phyloP scores from a whole-genome alignment of 2,113 vertebrate species.

The Mormoops blainvillei region DNA sequence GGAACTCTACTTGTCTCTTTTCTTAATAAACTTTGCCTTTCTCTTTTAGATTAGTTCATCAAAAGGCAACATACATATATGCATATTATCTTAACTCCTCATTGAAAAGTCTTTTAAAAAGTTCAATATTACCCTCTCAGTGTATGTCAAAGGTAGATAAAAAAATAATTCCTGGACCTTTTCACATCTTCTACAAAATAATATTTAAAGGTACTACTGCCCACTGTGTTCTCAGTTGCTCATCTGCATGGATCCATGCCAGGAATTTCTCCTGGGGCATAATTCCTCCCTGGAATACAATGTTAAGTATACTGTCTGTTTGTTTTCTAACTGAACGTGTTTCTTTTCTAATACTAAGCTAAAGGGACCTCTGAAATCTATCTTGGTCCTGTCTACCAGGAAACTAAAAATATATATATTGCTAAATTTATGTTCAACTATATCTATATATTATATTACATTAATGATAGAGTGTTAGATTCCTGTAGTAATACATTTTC shows the following conservation, averaged over 20 bases:
- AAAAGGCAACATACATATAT: neutral
- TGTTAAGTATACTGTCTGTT: neutral
- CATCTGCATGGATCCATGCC: neutral
- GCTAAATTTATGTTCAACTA: neutral
- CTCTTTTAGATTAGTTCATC: neutral
- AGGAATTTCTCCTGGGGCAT: neutral
- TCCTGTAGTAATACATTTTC: neutral
- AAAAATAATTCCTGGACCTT: neutral
- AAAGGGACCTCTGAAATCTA: neutral
- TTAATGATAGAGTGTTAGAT: neutral
- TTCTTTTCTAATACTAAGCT: neutral
- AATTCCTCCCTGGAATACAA: neutral
- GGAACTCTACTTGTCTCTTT: neutral
- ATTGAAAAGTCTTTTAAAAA: neutral
- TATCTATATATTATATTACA: neutral
- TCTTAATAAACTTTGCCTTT: neutral
- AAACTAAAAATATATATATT: neutral
- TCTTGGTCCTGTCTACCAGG: neutral
- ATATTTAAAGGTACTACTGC: neutral
- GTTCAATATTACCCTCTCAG: neutral
- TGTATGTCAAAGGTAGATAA: neutral
- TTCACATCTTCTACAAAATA: neutral
- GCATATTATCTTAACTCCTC: neutral
- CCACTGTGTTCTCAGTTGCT: neutral
- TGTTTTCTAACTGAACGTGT: neutral